A percentile compares a stretch with the other conserved stretches of the same genome.
phyloP scores from a whole-genome alignment of 2,113 vertebrate species.

The Xiphophorus couchianus region DNA sequence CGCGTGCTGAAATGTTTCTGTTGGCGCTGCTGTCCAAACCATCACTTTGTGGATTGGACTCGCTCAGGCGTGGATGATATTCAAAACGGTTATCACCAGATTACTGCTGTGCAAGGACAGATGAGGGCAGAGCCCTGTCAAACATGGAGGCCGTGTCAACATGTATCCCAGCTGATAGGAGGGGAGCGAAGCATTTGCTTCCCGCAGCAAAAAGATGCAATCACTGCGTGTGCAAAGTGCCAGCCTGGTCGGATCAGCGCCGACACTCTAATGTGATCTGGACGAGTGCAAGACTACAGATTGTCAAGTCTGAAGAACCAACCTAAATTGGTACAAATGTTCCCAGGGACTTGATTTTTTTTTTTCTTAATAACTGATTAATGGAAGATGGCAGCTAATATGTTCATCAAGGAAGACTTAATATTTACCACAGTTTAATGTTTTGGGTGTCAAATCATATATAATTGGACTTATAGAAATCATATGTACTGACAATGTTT shows the following conservation, averaged over 20 bases:
- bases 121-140: conserved; percentile 21
- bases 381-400: too few species aligned
- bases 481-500: too few species aligned
- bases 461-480: too few species aligned
- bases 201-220: conserved; percentile 9
- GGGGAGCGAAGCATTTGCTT: conserved; percentile 3
- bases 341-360: too few species aligned
- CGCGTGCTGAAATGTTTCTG: conserved; percentile 9
- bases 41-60: conserved; percentile 23
- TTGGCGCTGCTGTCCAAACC: conserved; percentile 7
- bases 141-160: conserved; percentile 37
- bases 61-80: conserved; percentile 18
- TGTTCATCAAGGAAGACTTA: too few species aligned
- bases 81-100: conserved; percentile 46
- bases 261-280: not conserved
- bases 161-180: conserved; percentile 33
- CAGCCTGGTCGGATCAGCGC: conserved; percentile 25
- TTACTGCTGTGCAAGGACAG: conserved; percentile 17
- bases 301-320: conserved; percentile 26
- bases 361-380: too few species aligned
- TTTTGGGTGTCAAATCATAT: too few species aligned
- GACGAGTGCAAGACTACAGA: conserved; percentile 42
- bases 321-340: too few species aligned
- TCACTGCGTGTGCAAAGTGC: not conserved
- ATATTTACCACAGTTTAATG: too few species aligned